phyloP scores from a whole-genome alignment of 2,888 invertebrate genomes.

The Phlogophora meticulosa region DNA sequence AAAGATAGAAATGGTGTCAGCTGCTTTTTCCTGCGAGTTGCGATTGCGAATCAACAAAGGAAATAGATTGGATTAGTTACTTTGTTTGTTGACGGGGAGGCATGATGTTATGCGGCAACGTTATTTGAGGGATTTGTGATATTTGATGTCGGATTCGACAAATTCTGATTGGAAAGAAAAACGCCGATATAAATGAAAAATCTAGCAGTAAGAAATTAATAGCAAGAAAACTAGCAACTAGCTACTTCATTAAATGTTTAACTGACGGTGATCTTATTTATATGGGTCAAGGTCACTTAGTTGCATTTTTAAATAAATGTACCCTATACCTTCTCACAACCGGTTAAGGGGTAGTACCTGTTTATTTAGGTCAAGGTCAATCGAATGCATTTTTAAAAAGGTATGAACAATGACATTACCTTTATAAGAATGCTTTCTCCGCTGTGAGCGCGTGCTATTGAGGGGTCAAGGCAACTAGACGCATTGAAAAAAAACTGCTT shows the following conservation, averaged over 20 bases:
- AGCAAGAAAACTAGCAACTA: neutral
- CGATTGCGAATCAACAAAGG: conserved; percentile 51
- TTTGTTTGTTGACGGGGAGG: conserved; percentile 16
- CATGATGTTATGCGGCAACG: conserved; percentile 2
- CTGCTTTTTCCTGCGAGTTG: conserved; percentile 44
- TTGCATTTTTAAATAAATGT: conserved; percentile 7
- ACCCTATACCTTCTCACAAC: neutral
- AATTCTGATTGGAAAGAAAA: neutral
- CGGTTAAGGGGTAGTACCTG: conserved; percentile 1
- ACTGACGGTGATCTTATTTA: neutral
- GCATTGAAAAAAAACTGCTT: conserved; percentile 12
- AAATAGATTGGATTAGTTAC: conserved; percentile 50
- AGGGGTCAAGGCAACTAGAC: conserved; percentile 17
- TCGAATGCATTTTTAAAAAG: conserved; percentile 41
- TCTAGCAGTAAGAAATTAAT: neutral
- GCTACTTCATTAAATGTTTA: neutral
- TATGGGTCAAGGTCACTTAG: conserved; percentile 6
- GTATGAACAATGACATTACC: conserved; percentile 13
- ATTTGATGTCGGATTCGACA: neutral
- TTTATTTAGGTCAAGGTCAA: conserved; percentile 53
- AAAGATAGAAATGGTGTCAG: conserved; percentile 53
- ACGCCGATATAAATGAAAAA: neutral
- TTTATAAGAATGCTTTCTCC: conserved; percentile 10
- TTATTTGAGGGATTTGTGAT: conserved; percentile 15
- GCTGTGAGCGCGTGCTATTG: neutral